Percentiles rank a stretch among this genome's conserved stretches.
Conservation (phyloP, 92 coral and sea anemone species). For the Heteractis magnifica region DNA sequence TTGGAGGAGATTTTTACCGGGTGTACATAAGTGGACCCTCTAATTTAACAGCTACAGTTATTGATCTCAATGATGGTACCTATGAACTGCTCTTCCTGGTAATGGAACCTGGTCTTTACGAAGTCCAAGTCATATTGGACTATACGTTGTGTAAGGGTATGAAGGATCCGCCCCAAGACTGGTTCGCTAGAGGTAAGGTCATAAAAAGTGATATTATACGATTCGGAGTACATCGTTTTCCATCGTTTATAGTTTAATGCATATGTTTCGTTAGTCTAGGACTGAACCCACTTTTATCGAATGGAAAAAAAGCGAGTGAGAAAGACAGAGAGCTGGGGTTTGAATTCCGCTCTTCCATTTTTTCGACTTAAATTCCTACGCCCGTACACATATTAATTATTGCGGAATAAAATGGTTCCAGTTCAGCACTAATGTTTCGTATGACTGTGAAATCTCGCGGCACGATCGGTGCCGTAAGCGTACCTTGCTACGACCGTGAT, state of each 20-base stretch:
- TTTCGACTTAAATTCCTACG: no score
- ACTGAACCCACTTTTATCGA: no score
- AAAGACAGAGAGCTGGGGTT: no score
- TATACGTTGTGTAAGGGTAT: conserved; percentile 69
- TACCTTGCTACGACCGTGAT: no score
- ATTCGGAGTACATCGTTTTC: background rate
- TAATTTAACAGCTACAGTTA: conserved; percentile 67
- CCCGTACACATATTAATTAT: no score
- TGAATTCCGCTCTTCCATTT: no score
- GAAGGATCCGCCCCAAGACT: conserved; percentile 78
- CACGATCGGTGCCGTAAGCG: no score
- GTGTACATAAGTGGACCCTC: conserved; percentile 73
- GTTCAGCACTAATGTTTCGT: no score
- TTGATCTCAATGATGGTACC: conserved; percentile 62
- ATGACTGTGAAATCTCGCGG: no score
- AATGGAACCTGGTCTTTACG: conserved; percentile 64
- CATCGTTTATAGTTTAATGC: background rate
- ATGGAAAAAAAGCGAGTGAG: no score
- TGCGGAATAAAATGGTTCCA: no score
- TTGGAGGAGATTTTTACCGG: conserved; percentile 80
- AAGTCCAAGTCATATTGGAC: conserved; percentile 60
- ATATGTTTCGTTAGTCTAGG: no score
- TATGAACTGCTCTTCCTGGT: conserved; percentile 71
- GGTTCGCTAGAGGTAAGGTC: conserved; percentile 70
- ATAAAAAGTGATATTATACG: background rate